A percentile compares a stretch with the other conserved stretches of the same genome.
Evolutionary conservation across 2,113 vertebrate genomes (phyloP).

Genomic region (Peromyscus californicus): DNA sequence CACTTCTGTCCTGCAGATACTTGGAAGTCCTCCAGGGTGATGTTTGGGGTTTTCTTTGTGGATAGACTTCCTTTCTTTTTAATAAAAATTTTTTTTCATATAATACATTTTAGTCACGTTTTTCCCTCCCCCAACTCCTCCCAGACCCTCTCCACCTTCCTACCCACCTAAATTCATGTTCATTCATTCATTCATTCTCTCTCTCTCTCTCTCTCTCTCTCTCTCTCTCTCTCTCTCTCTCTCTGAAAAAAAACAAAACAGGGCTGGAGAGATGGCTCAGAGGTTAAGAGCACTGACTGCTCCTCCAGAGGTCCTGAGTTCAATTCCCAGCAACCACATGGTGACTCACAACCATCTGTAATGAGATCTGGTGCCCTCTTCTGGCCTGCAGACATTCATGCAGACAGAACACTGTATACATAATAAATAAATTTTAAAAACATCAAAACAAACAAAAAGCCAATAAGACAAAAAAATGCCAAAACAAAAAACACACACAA

Average conservation of each 20-base stretch:
- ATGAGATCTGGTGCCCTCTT: too few relatives aligned
- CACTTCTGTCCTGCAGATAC: neutral
- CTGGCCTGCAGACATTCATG: too few relatives aligned
- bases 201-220: too few relatives aligned
- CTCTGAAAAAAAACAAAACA: too few relatives aligned
- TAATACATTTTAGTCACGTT: neutral
- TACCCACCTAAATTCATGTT: neutral
- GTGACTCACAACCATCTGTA: too few relatives aligned
- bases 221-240: too few relatives aligned
- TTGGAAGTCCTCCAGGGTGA: neutral
- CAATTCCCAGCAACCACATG: too few relatives aligned
- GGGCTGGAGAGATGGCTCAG: too few relatives aligned
- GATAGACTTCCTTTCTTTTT: neutral
- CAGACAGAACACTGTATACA: too few relatives aligned
- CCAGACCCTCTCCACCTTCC: neutral
- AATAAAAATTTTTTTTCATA: neutral
- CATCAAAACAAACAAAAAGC: neutral
- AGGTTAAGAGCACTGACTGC: too few relatives aligned
- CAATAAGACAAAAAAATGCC: neutral
- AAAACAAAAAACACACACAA: neutral
- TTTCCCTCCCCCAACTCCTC: neutral
- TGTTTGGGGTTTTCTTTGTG: constrained; percentile 7
- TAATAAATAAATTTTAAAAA: too few relatives aligned
- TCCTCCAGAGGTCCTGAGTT: too few relatives aligned
- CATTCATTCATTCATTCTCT: neutral